Evolutionary conservation across 2,797 vertebrate genomes (phyloP).

Genomic region (Acrocephalus scirpaceus): DNA sequence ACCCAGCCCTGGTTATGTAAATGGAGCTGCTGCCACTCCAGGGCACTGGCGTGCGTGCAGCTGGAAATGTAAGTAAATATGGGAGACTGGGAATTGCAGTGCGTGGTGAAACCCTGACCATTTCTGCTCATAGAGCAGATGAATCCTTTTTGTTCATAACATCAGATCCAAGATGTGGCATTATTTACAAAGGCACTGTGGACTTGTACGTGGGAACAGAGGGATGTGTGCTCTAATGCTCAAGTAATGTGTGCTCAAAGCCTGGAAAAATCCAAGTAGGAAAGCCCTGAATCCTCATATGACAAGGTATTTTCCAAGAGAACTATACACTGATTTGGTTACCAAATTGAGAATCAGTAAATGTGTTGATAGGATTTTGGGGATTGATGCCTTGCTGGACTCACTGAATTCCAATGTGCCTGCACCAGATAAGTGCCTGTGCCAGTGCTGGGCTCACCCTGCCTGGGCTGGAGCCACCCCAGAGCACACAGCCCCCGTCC

Average conservation of each 20-base stretch:
- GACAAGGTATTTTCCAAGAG: not conserved
- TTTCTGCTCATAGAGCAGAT: not conserved
- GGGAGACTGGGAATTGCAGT: not conserved
- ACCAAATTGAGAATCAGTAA: not conserved
- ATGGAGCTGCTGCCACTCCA: not conserved
- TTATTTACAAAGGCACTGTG: not conserved
- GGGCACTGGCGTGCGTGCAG: not conserved
- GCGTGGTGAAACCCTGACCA: not conserved
- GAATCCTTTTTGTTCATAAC: not conserved
- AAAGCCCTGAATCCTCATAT: rapidly evolving
- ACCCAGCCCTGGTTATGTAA: not conserved
- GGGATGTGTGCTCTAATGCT: not conserved
- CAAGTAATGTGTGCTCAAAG: not conserved
- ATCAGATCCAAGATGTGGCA: rapidly evolving
- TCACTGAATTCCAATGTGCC: rapidly evolving
- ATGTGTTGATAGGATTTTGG: rapidly evolving
- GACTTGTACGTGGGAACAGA: not conserved
- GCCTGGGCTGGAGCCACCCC: not conserved
- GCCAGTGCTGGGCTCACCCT: rapidly evolving
- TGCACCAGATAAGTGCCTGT: not conserved
- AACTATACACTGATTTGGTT: not conserved
- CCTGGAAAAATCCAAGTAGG: rapidly evolving
- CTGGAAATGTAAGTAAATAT: not conserved
- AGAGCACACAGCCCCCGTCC: not conserved
- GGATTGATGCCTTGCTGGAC: not conserved